Percentiles rank a stretch among this genome's conserved stretches.
Conservation (phyloP, 2,797 vertebrate species). For the Oreonectes daqikongensis region DNA sequence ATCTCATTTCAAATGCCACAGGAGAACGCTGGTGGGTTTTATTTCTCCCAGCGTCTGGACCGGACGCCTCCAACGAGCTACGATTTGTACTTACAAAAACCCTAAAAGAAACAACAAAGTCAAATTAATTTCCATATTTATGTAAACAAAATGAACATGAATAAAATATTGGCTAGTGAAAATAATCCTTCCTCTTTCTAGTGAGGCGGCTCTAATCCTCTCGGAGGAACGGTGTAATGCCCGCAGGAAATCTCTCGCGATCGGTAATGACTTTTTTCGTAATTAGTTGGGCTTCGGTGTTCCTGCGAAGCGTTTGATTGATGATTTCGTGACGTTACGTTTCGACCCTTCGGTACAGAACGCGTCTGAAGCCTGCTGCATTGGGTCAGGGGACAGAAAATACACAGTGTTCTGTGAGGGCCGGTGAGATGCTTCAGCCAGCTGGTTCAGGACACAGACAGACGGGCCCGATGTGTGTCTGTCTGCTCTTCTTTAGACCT, state of each 20-base stretch:
- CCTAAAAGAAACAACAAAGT: slow-evolving; percentile 17
- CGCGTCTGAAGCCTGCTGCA: slow-evolving; percentile 3
- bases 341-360: not conserved
- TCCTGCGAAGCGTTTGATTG: slow-evolving; percentile 23
- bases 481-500: slow-evolving; percentile 11
- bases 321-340: slow-evolving; percentile 14
- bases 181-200: slow-evolving; percentile 54
- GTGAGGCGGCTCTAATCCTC: slow-evolving; percentile 42
- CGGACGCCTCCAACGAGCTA: slow-evolving; percentile 16
- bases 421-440: slow-evolving; percentile 21
- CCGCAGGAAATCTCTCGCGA: slow-evolving; percentile 44
- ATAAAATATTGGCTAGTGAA: slow-evolving; percentile 49
- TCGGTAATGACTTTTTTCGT: slow-evolving; percentile 53
- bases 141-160: slow-evolving; percentile 53
- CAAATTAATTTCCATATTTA: slow-evolving; percentile 52
- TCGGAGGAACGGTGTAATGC: slow-evolving; percentile 51
- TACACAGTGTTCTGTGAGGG: slow-evolving; percentile 17
- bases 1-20: slow-evolving; percentile 46
- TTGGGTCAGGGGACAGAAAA: slow-evolving; percentile 20
- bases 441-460: slow-evolving; percentile 23
- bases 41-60: slow-evolving; percentile 1
- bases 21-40: slow-evolving; percentile 37
- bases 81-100: not conserved
- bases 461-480: slow-evolving; percentile 18
- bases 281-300: slow-evolving; percentile 41